These are phyloP conservation scores for Todiramphus saurophagus DNA, from an alignment of 2,113 vertebrate species.

Conservation along the genomic window DNA sequence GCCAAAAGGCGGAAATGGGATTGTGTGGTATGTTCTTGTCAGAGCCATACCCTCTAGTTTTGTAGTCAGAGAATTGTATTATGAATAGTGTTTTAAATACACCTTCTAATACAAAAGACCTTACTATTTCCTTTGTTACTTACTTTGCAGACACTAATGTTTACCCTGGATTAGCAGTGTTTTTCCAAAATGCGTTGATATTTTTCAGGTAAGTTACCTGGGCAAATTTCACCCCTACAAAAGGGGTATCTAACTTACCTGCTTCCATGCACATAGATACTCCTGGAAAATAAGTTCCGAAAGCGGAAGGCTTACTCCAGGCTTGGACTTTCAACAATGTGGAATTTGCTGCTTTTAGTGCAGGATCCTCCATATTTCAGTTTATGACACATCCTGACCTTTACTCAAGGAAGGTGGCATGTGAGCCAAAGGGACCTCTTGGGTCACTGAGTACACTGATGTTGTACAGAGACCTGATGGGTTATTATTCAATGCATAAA, in stretches of 20 bases:
- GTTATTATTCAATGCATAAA: not conserved
- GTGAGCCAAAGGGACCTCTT: not conserved
- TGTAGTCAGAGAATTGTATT: not conserved
- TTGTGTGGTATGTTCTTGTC: not conserved
- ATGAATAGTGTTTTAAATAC: not conserved
- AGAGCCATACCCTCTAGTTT: not conserved
- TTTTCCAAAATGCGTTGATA: conserved; percentile 95
- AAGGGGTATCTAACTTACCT: not conserved
- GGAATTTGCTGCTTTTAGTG: not conserved
- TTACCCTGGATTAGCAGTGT: conserved; percentile 89
- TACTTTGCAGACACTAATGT: conserved; percentile 78
- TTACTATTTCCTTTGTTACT: not conserved
- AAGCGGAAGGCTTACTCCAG: not conserved
- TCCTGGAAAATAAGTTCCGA: not conserved
- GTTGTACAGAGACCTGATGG: not conserved
- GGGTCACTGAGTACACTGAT: not conserved
- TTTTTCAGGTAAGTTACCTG: conserved; percentile 87
- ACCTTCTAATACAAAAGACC: not conserved
- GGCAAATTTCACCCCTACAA: not conserved
- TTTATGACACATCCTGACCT: not conserved
- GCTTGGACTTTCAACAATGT: not conserved
- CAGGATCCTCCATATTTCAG: not conserved
- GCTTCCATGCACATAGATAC: rapidly evolving
- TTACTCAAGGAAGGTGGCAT: not conserved
- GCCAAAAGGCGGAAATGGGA: not conserved